phyloP scores from a whole-genome alignment of 2,888 invertebrate genomes.

The Leptinotarsa haldemani region DNA sequence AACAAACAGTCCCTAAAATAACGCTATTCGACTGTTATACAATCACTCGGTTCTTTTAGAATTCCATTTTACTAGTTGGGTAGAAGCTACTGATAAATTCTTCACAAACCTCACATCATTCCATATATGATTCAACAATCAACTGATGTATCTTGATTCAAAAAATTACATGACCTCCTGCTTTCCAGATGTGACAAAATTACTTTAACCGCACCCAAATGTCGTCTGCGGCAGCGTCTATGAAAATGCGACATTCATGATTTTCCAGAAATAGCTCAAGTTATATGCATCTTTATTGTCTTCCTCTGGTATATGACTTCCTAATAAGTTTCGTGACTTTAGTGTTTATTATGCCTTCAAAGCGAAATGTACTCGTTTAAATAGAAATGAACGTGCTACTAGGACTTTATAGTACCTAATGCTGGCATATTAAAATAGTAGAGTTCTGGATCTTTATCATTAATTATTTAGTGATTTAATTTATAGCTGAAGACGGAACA shows the following conservation, averaged over 20 bases:
- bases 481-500: too few relatives aligned
- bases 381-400: neutral
- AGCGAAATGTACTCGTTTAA: neutral
- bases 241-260: neutral
- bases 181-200: neutral
- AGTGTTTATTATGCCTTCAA: neutral
- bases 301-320: slow-evolving; percentile 8
- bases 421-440: neutral
- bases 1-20: too few relatives aligned
- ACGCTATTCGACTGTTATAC: too few relatives aligned
- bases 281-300: slow-evolving; percentile 16
- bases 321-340: slow-evolving; percentile 9
- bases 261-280: slow-evolving; percentile 4
- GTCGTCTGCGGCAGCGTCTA: neutral
- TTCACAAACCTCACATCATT: too few relatives aligned
- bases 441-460: neutral
- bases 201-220: neutral
- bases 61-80: too few relatives aligned
- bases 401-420: slow-evolving; percentile 1
- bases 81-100: too few relatives aligned
- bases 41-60: too few relatives aligned
- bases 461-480: neutral
- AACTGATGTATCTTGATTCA: neutral
- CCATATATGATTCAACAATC: too few relatives aligned
- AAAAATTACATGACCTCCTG: neutral